These are phyloP conservation scores for Dicroscelio sp. DNA, from an alignment of 2,888 invertebrate genomes.

Conservation along the genomic window DNA sequence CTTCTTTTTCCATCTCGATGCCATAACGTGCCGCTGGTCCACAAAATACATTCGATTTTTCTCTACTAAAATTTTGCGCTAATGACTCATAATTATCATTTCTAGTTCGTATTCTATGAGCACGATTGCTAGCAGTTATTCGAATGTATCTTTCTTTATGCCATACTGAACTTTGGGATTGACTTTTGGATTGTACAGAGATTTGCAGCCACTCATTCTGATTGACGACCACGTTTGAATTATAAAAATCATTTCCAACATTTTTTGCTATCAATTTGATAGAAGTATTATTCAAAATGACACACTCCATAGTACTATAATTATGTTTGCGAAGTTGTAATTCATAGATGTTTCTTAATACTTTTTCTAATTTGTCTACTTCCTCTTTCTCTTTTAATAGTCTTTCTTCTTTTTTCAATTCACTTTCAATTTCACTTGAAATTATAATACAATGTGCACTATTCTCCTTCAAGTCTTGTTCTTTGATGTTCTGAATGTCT, in stretches of 20 bases:
- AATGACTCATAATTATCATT: neutral
- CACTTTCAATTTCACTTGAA: neutral
- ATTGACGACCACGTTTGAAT: neutral
- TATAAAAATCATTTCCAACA: neutral
- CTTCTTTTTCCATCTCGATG: neutral
- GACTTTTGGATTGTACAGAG: neutral
- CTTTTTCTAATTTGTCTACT: neutral
- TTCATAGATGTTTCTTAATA: neutral
- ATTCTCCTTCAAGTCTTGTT: neutral
- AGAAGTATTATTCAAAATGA: neutral
- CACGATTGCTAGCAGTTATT: conserved; percentile 1
- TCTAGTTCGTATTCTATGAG: conserved; percentile 18
- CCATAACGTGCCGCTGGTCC: conserved; percentile 10
- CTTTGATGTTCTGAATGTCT: neutral
- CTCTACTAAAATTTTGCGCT: neutral
- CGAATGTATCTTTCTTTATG: conserved; percentile 17
- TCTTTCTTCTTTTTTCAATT: neutral
- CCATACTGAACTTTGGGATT: conserved; percentile 21
- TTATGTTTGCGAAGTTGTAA: neutral
- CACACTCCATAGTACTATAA: neutral
- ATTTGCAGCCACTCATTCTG: conserved; percentile 22
- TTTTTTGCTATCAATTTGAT: neutral
- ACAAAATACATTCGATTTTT: neutral
- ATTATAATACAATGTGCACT: neutral
- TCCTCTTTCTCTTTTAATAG: neutral